Conservation (phyloP, 2,888 invertebrate species). For the Monopis laevigella region DNA sequence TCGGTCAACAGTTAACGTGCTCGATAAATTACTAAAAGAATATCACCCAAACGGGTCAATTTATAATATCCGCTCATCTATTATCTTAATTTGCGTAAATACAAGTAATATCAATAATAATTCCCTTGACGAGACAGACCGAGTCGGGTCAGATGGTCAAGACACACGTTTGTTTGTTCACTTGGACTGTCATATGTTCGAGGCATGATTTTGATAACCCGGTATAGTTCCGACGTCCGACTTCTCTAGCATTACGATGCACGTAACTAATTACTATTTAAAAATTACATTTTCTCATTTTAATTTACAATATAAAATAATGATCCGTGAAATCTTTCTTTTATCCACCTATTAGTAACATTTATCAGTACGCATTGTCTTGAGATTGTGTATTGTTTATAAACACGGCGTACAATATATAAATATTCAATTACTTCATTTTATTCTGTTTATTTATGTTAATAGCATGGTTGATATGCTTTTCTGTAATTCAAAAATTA, state of each 20-base stretch:
- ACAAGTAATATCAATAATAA: slow-evolving; percentile 20
- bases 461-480: no score
- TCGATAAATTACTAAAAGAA: slow-evolving; percentile 10
- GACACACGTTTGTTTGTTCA: slow-evolving; percentile 43
- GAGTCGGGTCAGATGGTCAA: slow-evolving; percentile 43
- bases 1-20: background rate
- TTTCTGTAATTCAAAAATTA: no score
- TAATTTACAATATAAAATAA: no score
- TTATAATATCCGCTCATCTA: slow-evolving; percentile 44
- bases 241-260: background rate
- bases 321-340: background rate
- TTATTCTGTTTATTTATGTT: no score
- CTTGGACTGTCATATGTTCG: slow-evolving; percentile 34
- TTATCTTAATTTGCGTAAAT: slow-evolving; percentile 55
- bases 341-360: background rate
- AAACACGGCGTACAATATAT: no score
- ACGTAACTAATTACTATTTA: no score
- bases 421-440: no score
- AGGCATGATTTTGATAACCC: slow-evolving; percentile 54
- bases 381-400: slow-evolving; percentile 4
- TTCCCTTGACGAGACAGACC: slow-evolving; percentile 3
- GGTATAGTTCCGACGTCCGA: slow-evolving; percentile 17
- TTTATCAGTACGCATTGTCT: slow-evolving; percentile 7
- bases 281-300: no score
- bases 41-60: slow-evolving; percentile 27